Percentiles rank a stretch among this genome's conserved stretches.
These are phyloP conservation scores for Crepidodera aurea DNA, from an alignment of 2,888 invertebrate genomes.

Conservation along the genomic window DNA sequence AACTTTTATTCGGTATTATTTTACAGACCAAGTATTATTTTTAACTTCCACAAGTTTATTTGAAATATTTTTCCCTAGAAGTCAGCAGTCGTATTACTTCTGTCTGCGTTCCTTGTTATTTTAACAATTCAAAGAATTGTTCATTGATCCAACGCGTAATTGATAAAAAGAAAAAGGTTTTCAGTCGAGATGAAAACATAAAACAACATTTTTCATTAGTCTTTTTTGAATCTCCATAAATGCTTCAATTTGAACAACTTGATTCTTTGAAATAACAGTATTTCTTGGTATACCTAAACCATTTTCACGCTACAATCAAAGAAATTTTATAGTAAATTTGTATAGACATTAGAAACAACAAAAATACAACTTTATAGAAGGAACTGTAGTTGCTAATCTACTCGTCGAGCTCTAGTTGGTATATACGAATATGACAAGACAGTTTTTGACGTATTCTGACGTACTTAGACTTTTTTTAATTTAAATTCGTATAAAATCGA, in stretches of 20 bases:
- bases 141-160: slow-evolving; percentile 8
- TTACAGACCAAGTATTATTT: too few species aligned
- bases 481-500: too few species aligned
- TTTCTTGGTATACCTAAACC: slow-evolving; percentile 14
- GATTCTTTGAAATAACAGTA: slow-evolving; percentile 10
- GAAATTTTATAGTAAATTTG: too few species aligned
- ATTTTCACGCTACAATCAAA: slow-evolving; percentile 15
- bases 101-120: slow-evolving; percentile 1
- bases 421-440: too few species aligned
- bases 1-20: too few species aligned
- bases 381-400: too few species aligned
- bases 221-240: slow-evolving; percentile 15
- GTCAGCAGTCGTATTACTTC: neutral
- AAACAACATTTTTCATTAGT: slow-evolving; percentile 12
- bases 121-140: neutral
- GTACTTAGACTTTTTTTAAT: too few species aligned
- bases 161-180: slow-evolving; percentile 12
- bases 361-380: too few species aligned
- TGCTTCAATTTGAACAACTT: slow-evolving; percentile 1
- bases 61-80: neutral
- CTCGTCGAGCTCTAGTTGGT: too few species aligned
- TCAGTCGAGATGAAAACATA: slow-evolving; percentile 8
- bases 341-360: too few species aligned
- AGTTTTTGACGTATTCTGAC: too few species aligned
- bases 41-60: too few species aligned